Base-by-base conservation (phyloP, 1,140 invertebrate species). In the Drosophila rufa region DNA sequence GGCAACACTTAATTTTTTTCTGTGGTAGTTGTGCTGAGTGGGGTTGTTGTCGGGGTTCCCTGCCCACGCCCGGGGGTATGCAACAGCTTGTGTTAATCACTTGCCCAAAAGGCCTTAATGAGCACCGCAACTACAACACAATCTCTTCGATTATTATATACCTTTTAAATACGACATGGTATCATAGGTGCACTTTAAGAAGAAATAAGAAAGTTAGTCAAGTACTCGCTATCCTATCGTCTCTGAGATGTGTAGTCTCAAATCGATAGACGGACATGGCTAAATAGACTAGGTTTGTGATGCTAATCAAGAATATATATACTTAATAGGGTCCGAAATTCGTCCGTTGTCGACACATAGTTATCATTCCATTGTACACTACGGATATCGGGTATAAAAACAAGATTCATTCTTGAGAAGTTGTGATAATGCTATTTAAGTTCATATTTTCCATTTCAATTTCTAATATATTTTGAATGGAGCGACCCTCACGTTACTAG, bases 81-180 rank as follows among this genome's bases (percentile, higher is more conserved):
- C 75, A 82, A 75, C 83, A 86, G 83, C 83, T 86, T 86, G 83
- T 86, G 83, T 86, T 86, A 87, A 86, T 87, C 70, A 80, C 83
- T 79, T 47, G 67, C 67, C 83, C 79, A 78, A 87, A 89, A 87
- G 84, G 56, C 64, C 76, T 87, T 87, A 87, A 87, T 87, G 83
- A 89, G 84, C 80, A 78, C 68, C 71, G 64, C 75, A 79, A 67
- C 67, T 67, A 51, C 47, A 40, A 36, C 47, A 70, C 22, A 27
- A 43, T 25, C 40, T 45, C 66, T 19, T 36, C 40, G 67, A 67
- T 40, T 40, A 42, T 56, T 33, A 40, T 68, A 47, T 68, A 68
- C 67, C 67, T 43, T 40, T 22, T 40, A 22, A 11, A 22, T n/a
- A 3, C 0, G 3, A 36, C 9, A 36, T 36, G 9, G 33, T 2